Base-by-base conservation (phyloP, 2,797 vertebrate species). In the Trichosurus vulpecula region DNA sequence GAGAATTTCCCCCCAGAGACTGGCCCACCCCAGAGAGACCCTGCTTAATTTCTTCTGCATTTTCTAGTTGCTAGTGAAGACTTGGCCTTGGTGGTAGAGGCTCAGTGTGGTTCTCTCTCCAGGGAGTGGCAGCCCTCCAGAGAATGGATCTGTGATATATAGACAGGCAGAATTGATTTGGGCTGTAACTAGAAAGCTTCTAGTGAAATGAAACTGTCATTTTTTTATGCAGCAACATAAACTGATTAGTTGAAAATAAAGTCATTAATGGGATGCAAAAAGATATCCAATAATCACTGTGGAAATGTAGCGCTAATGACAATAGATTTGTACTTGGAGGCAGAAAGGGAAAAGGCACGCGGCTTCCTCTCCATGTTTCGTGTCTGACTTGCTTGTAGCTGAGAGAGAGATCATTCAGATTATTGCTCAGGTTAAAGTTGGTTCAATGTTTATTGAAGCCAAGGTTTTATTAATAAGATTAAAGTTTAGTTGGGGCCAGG, bases 391-490 rank as follows among this genome's bases (percentile, higher is more conserved):
- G 95, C 55, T 55, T 96, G 74, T 13, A 35, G 94, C 96, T 92
- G 61, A 94, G 41, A 96, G 95, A 47, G 54, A 94, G 53, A 55
- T 90, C 89, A 96, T 96, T 96, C 56, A 54, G 61, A 94, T 52
- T 96, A 90, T 92, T 93, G 56, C 29, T 93, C 13, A 95, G 56
- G n/a, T 89, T 97, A 56, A 58, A 66, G 35, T 61, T 94, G 95
- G 52, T 93, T 96, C 41, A 93, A 6, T 93, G 54, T 92, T 96
- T 96, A 94, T 92, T 96, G 61, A 96, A 94, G 81, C 95, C 54
- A 94, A 90, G 92, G 27, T 93, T 96, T 91, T 96, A 74, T 92
- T 96, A 95, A 96, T 95, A 35, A 95, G 56, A 94, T 96, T 96
- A 93, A 95, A 95, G 2, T 93, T 96, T 95, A 31, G 25, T 31